A percentile compares a stretch with the other conserved stretches of the same genome.
Conservation (phyloP, 2,113 vertebrate genomes). For the Bettongia penicillata region DNA sequence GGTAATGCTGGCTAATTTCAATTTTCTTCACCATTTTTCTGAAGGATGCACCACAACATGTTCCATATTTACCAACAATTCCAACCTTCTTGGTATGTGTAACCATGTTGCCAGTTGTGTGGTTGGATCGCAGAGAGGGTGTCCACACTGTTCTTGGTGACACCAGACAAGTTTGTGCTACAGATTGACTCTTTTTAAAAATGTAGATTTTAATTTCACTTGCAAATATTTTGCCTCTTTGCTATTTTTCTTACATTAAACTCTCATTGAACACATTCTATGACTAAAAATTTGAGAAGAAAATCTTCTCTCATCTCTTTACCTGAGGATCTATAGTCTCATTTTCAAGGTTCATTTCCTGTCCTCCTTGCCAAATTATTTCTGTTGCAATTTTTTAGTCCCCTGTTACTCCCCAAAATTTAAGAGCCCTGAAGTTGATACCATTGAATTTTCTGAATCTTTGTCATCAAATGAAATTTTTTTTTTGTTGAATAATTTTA, state of each 20-base stretch:
- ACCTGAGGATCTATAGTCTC: no score
- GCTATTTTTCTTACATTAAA: background rate
- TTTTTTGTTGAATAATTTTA: background rate
- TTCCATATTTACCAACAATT: no score
- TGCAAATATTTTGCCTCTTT: background rate
- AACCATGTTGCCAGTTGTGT: no score
- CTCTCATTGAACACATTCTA: background rate
- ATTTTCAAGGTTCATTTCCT: background rate
- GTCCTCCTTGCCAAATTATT: background rate
- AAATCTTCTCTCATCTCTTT: background rate
- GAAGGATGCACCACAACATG: no score
- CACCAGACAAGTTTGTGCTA: background rate
- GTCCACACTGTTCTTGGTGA: background rate
- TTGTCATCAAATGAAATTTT: background rate
- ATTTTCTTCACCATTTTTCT: no score
- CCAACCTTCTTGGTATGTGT: no score
- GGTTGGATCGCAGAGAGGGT: no score
- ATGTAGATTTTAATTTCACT: background rate
- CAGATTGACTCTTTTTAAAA: background rate
- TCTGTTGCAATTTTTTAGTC: background rate
- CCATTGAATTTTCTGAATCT: background rate
- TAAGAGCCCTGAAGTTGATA: background rate
- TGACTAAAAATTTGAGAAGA: background rate
- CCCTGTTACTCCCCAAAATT: no score
- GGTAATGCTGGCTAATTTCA: no score